These are phyloP conservation scores for Odocoileus hemionus DNA, from an alignment of 2,113 vertebrate species.

Conservation along the genomic window DNA sequence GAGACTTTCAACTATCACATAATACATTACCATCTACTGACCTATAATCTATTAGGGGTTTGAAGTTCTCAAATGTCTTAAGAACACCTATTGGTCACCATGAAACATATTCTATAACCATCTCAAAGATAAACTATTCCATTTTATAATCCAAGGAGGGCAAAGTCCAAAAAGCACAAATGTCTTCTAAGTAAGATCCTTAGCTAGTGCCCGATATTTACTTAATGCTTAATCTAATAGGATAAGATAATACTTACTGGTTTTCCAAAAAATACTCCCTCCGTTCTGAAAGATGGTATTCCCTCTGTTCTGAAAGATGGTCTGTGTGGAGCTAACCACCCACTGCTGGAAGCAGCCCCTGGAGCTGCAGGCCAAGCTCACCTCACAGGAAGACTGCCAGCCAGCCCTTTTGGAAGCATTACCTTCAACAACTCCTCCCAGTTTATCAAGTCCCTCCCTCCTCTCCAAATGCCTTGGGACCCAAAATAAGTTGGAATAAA, in stretches of 20 bases:
- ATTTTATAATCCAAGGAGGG: neutral
- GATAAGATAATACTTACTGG: neutral
- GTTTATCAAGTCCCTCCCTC: neutral
- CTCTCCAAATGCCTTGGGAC: neutral
- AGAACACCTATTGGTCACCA: neutral
- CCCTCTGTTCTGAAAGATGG: neutral
- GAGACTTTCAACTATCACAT: slow-evolving; percentile 3
- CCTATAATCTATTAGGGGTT: neutral
- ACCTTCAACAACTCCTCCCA: neutral
- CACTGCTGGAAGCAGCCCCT: neutral
- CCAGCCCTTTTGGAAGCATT: neutral
- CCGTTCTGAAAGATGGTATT: neutral
- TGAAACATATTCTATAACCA: neutral
- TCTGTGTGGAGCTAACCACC: neutral
- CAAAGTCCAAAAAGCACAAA: neutral
- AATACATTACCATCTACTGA: neutral
- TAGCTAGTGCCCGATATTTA: neutral
- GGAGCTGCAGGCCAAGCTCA: neutral
- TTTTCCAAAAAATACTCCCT: neutral
- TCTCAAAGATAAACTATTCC: neutral
- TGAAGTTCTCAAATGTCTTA: slow-evolving; percentile 19
- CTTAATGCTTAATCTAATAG: neutral
- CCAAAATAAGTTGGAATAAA: slow-evolving; percentile 11
- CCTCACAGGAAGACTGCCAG: neutral
- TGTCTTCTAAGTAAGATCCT: neutral